These are phyloP conservation scores for Agrypnia vestita DNA, from an alignment of 1,140 invertebrate genomes.

Conservation along the genomic window DNA sequence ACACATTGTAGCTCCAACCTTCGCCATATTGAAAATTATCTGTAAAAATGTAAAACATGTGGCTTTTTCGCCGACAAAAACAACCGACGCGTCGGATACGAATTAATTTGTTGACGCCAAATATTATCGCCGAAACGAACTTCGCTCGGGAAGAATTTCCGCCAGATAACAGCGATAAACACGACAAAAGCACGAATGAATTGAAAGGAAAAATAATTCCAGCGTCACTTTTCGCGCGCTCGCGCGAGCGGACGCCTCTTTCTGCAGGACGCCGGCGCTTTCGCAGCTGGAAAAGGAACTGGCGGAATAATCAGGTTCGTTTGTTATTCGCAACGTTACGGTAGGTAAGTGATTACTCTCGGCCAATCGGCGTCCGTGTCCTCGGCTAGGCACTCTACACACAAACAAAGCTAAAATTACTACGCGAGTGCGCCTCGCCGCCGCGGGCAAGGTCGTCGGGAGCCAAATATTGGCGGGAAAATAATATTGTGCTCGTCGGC, in stretches of 20 bases:
- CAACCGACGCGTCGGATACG: not conserved
- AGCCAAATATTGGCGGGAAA: constrained; percentile 35
- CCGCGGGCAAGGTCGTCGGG: not conserved
- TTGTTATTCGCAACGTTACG: constrained; percentile 55
- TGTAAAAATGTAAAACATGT: not conserved
- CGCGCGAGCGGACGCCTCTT: not conserved
- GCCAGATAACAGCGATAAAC: not conserved
- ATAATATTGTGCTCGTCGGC: not conserved
- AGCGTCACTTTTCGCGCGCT: no score
- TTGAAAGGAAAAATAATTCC: not conserved
- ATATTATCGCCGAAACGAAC: not conserved
- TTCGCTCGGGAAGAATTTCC: not conserved
- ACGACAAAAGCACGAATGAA: not conserved
- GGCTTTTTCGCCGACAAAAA: constrained; percentile 11
- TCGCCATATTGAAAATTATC: no score
- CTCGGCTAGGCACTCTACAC: constrained; percentile 37
- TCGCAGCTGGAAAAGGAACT: not conserved
- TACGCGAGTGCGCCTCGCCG: constrained; percentile 18
- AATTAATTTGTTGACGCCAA: constrained; percentile 32
- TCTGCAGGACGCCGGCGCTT: constrained; percentile 6
- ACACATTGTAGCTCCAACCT: no score
- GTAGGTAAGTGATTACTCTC: constrained; percentile 51
- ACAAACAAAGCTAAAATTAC: constrained; percentile 22
- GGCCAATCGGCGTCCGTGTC: constrained; percentile 40
- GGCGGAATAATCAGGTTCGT: constrained; percentile 25